A percentile compares a stretch with the other conserved stretches of the same genome.
Evolutionary conservation across 2,113 vertebrate genomes (phyloP).

Genomic region (Sterna hirundo): DNA sequence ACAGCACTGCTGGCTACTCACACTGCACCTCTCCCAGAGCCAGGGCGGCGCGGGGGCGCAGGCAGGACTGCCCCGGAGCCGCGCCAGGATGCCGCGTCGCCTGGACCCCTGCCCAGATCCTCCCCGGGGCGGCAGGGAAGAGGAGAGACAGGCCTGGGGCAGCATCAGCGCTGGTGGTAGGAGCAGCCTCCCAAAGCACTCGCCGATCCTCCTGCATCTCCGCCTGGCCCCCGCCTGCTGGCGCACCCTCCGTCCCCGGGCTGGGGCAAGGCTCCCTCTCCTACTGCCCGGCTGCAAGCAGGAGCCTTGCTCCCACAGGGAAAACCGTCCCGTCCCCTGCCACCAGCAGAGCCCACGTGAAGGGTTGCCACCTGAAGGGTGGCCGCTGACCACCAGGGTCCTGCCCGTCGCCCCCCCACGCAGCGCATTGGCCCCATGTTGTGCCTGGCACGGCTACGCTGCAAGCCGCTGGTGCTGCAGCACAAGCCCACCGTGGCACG

Average conservation of each 20-base stretch:
- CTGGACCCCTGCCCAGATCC: neutral
- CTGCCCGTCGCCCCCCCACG: neutral
- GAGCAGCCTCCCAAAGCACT: neutral
- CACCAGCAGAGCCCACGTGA: neutral
- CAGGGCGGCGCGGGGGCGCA: neutral
- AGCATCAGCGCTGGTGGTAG: rapidly evolving
- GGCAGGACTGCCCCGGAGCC: neutral
- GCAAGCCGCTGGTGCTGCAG: neutral
- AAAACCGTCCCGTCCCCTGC: neutral
- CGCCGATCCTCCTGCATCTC: neutral
- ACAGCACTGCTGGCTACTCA: constrained; percentile 51
- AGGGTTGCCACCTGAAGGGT: neutral
- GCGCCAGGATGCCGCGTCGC: neutral
- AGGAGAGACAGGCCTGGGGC: neutral
- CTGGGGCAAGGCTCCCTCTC: neutral
- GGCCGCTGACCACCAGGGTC: neutral
- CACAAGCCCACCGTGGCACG: rapidly evolving
- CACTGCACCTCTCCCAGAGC: constrained; percentile 48
- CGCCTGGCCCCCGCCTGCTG: neutral
- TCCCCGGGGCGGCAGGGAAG: neutral
- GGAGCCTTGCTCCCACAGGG: neutral
- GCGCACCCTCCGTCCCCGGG: neutral
- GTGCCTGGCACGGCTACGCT: neutral
- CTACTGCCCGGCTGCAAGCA: neutral
- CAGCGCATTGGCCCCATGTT: neutral